These are phyloP conservation scores for Dasysyrphus albostriatus DNA, from an alignment of 2,888 invertebrate species.

Conservation along the genomic window DNA sequence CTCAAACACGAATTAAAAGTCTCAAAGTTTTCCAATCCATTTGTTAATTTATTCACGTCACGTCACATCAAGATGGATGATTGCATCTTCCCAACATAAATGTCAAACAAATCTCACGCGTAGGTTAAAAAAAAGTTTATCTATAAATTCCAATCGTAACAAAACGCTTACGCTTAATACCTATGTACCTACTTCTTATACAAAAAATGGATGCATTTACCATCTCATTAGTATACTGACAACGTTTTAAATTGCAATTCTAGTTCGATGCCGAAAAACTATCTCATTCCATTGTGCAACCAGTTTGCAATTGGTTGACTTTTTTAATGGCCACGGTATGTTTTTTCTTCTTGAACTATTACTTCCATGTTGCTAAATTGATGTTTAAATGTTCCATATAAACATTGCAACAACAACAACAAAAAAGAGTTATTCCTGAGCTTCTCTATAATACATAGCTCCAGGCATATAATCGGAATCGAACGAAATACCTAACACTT, in stretches of 20 bases:
- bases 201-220: too few relatives aligned
- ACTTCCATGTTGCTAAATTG: background rate
- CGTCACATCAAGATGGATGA: too few relatives aligned
- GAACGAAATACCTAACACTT: slow-evolving; percentile 9
- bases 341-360: background rate
- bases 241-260: background rate
- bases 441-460: background rate
- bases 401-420: background rate
- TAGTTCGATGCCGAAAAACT: background rate
- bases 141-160: too few relatives aligned
- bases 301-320: slow-evolving; percentile 35
- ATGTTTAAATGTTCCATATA: background rate
- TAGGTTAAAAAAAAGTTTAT: too few relatives aligned
- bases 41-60: too few relatives aligned
- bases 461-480: slow-evolving; percentile 9
- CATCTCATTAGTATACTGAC: too few relatives aligned
- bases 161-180: too few relatives aligned
- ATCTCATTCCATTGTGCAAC: slow-evolving; percentile 16
- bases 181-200: too few relatives aligned
- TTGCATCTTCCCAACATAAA: too few relatives aligned
- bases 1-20: too few relatives aligned
- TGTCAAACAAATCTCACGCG: too few relatives aligned
- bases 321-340: background rate
- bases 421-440: background rate
- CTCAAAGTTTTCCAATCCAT: too few relatives aligned